A percentile compares a stretch with the other conserved stretches of the same genome.
Conservation (phyloP, 35 echinoderm and acorn worm species). For the Ophioderma brevispina region DNA sequence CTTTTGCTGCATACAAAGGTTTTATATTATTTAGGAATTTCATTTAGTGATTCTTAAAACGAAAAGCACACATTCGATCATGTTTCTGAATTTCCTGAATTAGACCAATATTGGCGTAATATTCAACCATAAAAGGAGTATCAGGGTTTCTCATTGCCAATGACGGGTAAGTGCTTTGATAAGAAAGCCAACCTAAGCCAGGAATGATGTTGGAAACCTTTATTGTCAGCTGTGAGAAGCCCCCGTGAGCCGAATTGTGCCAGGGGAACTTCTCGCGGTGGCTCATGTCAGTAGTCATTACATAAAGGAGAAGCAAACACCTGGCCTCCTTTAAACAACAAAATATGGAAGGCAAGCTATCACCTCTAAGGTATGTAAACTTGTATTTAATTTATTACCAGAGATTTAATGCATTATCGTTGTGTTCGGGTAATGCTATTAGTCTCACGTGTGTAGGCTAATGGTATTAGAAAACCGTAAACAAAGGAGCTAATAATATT, state of each 20-base stretch:
- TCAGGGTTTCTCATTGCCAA: constrained; percentile 9
- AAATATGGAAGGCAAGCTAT: too few relatives aligned
- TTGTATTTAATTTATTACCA: too few relatives aligned
- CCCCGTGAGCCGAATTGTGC: constrained; percentile 5
- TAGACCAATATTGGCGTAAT: background rate
- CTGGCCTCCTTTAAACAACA: background rate
- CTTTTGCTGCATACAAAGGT: background rate
- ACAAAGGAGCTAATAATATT: too few relatives aligned
- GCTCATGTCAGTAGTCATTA: background rate
- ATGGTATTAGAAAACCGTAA: too few relatives aligned
- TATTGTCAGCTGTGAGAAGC: background rate
- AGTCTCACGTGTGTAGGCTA: too few relatives aligned
- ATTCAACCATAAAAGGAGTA: background rate
- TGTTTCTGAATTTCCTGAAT: background rate
- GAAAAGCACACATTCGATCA: background rate
- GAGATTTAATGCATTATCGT: too few relatives aligned
- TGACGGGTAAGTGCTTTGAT: background rate
- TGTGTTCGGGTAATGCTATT: too few relatives aligned
- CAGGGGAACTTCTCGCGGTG: background rate
- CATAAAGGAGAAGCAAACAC: background rate
- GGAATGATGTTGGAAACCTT: background rate
- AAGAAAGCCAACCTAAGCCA: background rate
- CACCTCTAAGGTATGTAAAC: too few relatives aligned
- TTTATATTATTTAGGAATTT: background rate
- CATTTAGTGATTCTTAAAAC: background rate